Percentiles rank a stretch among this genome's conserved stretches.
These are phyloP conservation scores for Nothobranchius furzeri DNA, from an alignment of 2,113 vertebrate species.

Conservation along the genomic window DNA sequence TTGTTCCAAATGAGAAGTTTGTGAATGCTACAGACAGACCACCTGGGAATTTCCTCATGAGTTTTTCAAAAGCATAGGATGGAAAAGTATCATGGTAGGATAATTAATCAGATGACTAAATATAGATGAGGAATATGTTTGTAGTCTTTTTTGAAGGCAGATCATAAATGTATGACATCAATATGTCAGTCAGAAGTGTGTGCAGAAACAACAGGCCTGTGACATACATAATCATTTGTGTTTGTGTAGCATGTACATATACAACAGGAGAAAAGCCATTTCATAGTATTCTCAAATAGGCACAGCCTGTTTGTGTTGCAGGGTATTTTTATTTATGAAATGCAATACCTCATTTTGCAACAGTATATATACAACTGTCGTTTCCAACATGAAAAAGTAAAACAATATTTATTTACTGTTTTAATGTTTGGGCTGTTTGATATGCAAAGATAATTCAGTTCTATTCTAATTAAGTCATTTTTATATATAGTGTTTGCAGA, in stretches of 20 bases:
- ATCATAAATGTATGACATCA: slow-evolving; percentile 21
- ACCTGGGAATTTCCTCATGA: slow-evolving; percentile 36
- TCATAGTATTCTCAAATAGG: background rate
- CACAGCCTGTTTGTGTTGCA: too few relatives aligned
- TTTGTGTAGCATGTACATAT: slow-evolving; percentile 1
- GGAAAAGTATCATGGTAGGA: slow-evolving; percentile 31
- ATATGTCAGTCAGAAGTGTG: slow-evolving; percentile 9
- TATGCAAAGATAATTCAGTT: too few relatives aligned
- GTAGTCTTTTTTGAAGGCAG: slow-evolving; percentile 31
- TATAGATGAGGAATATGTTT: slow-evolving; percentile 48
- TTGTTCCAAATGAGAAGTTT: slow-evolving; percentile 32
- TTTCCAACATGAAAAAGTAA: too few relatives aligned
- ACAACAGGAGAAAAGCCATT: background rate
- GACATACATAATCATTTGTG: background rate
- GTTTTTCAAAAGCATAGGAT: slow-evolving; percentile 49
- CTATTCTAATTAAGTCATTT: too few relatives aligned
- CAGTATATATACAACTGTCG: too few relatives aligned
- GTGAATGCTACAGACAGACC: slow-evolving; percentile 28
- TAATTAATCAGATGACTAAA: slow-evolving; percentile 68
- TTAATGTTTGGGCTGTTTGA: too few relatives aligned
- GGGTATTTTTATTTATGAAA: too few relatives aligned
- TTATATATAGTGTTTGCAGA: too few relatives aligned
- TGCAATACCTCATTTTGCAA: too few relatives aligned
- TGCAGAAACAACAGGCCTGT: background rate
- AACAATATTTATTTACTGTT: too few relatives aligned